Conservation (phyloP, 2,888 invertebrate genomes). For the Cosmia trapezina region DNA sequence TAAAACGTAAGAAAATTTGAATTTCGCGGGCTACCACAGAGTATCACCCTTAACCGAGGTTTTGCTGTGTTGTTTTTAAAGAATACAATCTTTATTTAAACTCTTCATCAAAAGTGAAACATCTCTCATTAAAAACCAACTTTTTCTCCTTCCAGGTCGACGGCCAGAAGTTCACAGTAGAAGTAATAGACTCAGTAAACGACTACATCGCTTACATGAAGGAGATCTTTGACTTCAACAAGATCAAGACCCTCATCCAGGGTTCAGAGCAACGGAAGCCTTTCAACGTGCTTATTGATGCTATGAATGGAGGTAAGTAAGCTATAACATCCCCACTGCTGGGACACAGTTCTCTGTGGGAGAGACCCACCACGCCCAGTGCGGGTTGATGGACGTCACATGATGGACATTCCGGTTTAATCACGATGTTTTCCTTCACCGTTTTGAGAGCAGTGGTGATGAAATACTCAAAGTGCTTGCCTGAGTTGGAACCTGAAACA, state of each 20-base stretch:
- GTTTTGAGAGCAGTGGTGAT: not conserved
- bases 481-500: not conserved
- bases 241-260: slow-evolving; percentile 93
- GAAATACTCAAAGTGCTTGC: not conserved
- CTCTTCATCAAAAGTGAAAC: not conserved
- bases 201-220: slow-evolving; percentile 98
- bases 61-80: not conserved
- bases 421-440: not conserved
- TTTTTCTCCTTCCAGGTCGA: slow-evolving; percentile 90
- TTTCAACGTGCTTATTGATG: slow-evolving; percentile 96
- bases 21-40: too few species aligned
- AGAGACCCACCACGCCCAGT: not conserved
- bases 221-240: slow-evolving; percentile 98
- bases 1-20: too few species aligned
- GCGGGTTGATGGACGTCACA: not conserved
- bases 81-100: not conserved
- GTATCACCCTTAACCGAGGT: not conserved
- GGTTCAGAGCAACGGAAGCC: slow-evolving; percentile 92
- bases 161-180: slow-evolving; percentile 93
- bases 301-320: slow-evolving; percentile 96
- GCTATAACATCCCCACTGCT: too few species aligned
- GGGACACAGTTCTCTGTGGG: not conserved
- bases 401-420: not conserved
- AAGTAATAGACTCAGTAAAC: slow-evolving; percentile 97
- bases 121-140: not conserved